Base-by-base conservation (phyloP, 1,140 invertebrate species). In the Drepana arcuata region DNA sequence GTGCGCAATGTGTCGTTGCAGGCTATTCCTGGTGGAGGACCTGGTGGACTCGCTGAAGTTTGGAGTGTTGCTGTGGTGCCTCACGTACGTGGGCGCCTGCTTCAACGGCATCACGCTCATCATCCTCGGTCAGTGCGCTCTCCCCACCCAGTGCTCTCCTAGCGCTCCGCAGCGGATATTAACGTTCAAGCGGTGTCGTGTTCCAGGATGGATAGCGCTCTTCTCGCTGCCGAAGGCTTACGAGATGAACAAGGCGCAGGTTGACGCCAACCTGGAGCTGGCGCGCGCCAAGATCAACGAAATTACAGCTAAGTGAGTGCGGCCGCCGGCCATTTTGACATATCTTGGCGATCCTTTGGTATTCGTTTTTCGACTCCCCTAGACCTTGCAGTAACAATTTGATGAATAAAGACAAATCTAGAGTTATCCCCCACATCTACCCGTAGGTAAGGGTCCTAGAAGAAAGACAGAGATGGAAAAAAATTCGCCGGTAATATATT, bases 61-160 rank as follows among this genome's bases (percentile, higher is more conserved):
- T 84, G 94, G 90, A 54, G 88, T 96, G 44, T 83, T 95, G 48
- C 86, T 98, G 61, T 99, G 96, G 95, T 92, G 92, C 62, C 87
- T 98, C 70, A 99, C 97, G 15, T 99, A 98, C 78, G 87, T 99
- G 57, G 97, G 97, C 54, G 90, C 95, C 56, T 97, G 95, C 93
- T 99, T 99, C 88, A 99, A 98, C 85, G 96, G 96, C 72, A 93
- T 99, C 89, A 98, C 96, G 52, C 88, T 98, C 55, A 89, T 98
- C 65, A 98, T 98, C 63, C 88, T 98, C 65, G 92, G 95, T 97
- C 79, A 85, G 86, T 82, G 6, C 10, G 2, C 25, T 1, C 32
- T 11, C 16, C 33, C 6, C 7, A 9, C n/a, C n/a, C n/a, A n/a
- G 6, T 9, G 2, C 25, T 1, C 32, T 11, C 16, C 33, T 2